Evolutionary conservation across 2,888 invertebrate species (phyloP).

Genomic region (Polietes domitor): DNA sequence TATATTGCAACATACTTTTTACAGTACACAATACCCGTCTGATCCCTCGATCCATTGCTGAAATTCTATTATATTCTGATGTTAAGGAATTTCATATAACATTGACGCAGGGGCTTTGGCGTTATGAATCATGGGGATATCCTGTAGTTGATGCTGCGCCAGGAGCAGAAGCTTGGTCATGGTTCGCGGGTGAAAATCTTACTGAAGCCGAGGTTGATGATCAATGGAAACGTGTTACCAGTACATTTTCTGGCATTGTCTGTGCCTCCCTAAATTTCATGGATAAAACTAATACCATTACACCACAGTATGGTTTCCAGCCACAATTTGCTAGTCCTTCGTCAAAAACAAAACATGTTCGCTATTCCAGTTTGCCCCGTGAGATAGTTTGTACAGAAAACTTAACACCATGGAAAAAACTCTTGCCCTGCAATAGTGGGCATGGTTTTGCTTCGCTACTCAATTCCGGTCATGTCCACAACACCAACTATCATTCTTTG

Average conservation of each 20-base stretch:
- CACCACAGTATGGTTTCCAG: conserved; percentile 91
- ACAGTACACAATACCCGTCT: conserved; percentile 91
- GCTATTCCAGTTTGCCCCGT: conserved; percentile 95
- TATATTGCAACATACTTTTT: conserved; percentile 39
- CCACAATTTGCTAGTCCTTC: conserved; percentile 83
- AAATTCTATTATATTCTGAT: conserved; percentile 91
- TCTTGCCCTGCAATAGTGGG: conserved; percentile 96
- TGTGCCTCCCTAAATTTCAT: conserved; percentile 98
- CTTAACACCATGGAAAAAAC: conserved; percentile 98
- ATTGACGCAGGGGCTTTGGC: conserved; percentile 96
- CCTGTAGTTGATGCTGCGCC: conserved; percentile 94
- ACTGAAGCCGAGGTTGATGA: conserved; percentile 83
- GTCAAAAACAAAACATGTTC: conserved; percentile 83
- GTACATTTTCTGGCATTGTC: conserved; percentile 95
- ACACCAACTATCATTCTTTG: conserved; percentile 95
- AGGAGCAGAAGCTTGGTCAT: conserved; percentile 96
- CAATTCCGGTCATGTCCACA: conserved; percentile 94
- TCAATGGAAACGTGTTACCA: conserved; percentile 93
- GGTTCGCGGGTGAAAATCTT: conserved; percentile 88
- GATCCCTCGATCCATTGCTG: conserved; percentile 93
- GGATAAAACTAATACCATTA: conserved; percentile 90
- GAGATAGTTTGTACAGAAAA: conserved; percentile 99
- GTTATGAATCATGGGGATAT: conserved; percentile 96
- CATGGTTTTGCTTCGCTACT: conserved; percentile 93
- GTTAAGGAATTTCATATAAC: conserved; percentile 95